Base-by-base conservation (phyloP, 1,140 invertebrate species). In the Lycorma delicatula region DNA sequence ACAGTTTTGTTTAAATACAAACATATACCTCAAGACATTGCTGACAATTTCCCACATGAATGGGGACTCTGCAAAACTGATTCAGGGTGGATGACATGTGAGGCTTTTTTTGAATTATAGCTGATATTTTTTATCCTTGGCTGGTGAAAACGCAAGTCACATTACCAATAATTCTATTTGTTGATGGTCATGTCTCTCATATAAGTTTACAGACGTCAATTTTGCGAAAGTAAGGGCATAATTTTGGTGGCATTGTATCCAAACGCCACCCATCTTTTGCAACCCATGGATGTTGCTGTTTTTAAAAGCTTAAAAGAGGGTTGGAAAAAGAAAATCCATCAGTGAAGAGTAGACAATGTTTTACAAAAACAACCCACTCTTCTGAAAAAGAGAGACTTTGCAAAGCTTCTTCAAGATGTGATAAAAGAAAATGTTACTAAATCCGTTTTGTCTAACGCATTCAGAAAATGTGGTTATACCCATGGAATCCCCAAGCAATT, bases 261-360 rank as follows among this genome's bases (percentile, higher is more conserved):
- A 7, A 75, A 75, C 63, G 63, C 71, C 2, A 75, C 72, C 4
- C 72, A 75, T 55, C 65, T 75, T 20, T 46, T 74, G 7, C 73
- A 75, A 62, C 73, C 73, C 7, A 52, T 67, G 31, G 73, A 74
- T 63, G 68, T 74, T 6, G 52, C 65, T 0, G 67, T 70, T 27
- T 74, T 75, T 63, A 38, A 58, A 1, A 63, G 69, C 27, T 48
- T 71, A 3, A 74, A 74, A 65, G 46, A 47, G 38, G 52, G 49
- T 3, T 74, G 73, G 71, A 69, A 63, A 56, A 63, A 70, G 31
- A 55, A 58, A 2, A 66, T 71, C 18, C 18, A 54, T 25, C n/a
- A 53, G 18, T 63, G 62, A 22, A 58, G 57, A 50, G 20, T 51
- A 13, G 61, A 68, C 27, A 47, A 57, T 34, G 31, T 41, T 12